These are phyloP conservation scores for Anthopleura sola DNA, from an alignment of 64 coral and sea anemone species.

Conservation along the genomic window DNA sequence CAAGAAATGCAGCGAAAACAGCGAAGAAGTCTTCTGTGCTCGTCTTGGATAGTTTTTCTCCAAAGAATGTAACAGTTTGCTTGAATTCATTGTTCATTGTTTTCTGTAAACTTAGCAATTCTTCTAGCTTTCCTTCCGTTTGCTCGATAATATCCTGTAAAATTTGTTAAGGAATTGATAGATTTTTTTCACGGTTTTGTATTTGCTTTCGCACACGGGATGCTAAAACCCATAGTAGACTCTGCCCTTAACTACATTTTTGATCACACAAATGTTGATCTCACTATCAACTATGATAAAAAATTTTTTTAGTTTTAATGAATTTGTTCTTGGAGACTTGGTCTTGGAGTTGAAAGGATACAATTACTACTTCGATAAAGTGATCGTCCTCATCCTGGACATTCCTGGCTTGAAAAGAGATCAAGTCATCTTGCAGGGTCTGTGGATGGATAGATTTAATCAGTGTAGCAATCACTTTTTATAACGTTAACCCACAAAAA, in stretches of 20 bases:
- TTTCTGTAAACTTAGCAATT: conserved; percentile 62
- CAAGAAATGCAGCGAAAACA: conserved; percentile 77
- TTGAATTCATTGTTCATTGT: conserved; percentile 61
- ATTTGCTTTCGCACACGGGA: no score
- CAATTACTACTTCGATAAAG: conserved; percentile 47
- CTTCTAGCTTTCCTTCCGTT: conserved; percentile 78
- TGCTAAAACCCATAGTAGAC: no score
- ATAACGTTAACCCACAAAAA: no score
- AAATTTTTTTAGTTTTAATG: no score
- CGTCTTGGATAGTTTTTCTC: conserved; percentile 62
- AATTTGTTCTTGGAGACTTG: no score
- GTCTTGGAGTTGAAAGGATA: conserved; percentile 6
- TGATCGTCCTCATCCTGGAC: conserved; percentile 44
- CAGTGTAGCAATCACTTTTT: no score
- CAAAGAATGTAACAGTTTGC: conserved; percentile 74
- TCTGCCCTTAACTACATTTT: no score
- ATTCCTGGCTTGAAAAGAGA: conserved; percentile 40
- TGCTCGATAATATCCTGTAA: conserved; percentile 67
- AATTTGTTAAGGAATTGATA: not conserved
- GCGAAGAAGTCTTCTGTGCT: conserved; percentile 95
- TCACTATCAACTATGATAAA: no score
- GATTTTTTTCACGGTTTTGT: no score
- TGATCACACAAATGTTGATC: no score
- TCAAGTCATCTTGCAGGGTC: conserved; percentile 36
- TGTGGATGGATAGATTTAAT: not conserved